Conservation (phyloP, 2,113 vertebrate genomes). For the Leptosomus discolor region DNA sequence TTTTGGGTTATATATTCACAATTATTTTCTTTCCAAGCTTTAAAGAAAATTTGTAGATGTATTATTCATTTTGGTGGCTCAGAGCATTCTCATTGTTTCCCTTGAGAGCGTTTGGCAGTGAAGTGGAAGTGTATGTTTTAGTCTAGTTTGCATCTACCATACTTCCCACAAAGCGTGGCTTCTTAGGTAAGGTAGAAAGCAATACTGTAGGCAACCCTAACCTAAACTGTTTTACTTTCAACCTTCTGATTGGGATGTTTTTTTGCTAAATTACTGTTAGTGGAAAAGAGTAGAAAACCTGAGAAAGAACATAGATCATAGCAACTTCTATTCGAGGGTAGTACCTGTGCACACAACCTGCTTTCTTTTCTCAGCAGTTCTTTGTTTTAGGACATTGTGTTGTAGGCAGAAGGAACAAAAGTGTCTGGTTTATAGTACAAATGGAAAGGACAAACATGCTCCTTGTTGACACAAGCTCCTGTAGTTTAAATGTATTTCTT, state of each 20-base stretch:
- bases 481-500: neutral
- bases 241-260: fast-evolving
- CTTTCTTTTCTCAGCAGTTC: neutral
- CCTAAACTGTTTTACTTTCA: neutral
- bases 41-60: neutral
- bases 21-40: neutral
- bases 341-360: neutral
- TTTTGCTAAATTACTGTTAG: neutral
- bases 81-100: neutral
- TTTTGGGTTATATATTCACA: neutral
- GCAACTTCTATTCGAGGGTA: neutral
- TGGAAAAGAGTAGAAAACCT: neutral
- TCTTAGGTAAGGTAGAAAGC: neutral
- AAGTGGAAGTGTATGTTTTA: neutral
- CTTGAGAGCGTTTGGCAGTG: neutral
- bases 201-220: neutral
- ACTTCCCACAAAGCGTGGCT: neutral
- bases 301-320: neutral
- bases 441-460: neutral
- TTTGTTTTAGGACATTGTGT: neutral
- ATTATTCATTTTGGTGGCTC: neutral
- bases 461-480: neutral
- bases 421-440: neutral
- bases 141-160: neutral
- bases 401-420: neutral